Base-by-base conservation (phyloP, 1,140 invertebrate species). In the Drosophila saltans region DNA sequence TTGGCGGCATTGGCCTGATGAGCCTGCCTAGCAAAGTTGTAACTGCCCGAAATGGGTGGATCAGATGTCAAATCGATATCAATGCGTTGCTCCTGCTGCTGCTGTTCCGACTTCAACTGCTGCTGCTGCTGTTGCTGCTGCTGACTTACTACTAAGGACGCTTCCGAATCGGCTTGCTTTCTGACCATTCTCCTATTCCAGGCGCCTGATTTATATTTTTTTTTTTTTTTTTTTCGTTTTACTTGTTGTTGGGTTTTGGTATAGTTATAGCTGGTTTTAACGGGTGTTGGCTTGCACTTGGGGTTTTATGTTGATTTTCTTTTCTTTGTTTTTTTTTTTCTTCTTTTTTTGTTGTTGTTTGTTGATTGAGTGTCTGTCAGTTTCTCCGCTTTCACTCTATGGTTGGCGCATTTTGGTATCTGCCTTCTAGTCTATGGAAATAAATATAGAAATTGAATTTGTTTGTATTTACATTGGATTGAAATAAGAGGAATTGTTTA, bases 121-220 rank as follows among this genome's bases (percentile, higher is more conserved):
- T 66, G 58, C 57, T 72, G 16, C 69, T 69, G 61, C 40, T 74
- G 28, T 40, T 73, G 63, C 60, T 69, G 33, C 78, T 85, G 80
- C 78, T 84, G 66, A 67, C 83, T 88, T 83, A 88, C 66, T 89
- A 69, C 83, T 88, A 89, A 71, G 84, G 84, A 83, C 72, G 84
- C 83, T 76, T 72, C 88, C 83, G 28, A 84, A 77, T 70, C 56
- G 67, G 75, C 84, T 90, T 89, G 77, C 84, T 80, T 90, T 81
- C 78, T 88, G 78, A 88, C 84, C 84, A 88, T 88, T 88, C 84
- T 88, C 83, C 80, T 56, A 26, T 30, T 55, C 48, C 39, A 43
- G 33, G 11, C 61, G 30, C 43, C 41, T 28, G 59, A 55, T 16
- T 63, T 45, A 16, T 43, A 69, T 24, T 48, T 40, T 16, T 40